Percentiles rank a stretch among this genome's conserved stretches.
Conservation (phyloP, 2,797 vertebrate species). For the Poecilia velifera region DNA sequence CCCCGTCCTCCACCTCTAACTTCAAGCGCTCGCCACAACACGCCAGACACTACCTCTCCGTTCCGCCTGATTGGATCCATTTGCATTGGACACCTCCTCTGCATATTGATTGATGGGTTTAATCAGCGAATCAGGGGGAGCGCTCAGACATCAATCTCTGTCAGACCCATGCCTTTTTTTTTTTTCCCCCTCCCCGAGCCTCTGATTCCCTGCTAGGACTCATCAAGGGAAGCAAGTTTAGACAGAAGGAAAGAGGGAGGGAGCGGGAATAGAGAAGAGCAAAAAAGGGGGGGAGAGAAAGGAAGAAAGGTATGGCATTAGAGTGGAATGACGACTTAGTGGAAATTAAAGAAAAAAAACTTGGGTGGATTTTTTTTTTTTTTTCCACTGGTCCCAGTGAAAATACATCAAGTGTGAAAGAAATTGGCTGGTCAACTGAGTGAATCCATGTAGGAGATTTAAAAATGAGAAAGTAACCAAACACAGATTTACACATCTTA, state of each 20-base stretch:
- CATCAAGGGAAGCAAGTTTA: constrained; percentile 83
- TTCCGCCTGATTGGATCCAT: constrained; percentile 93
- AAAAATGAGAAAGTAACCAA: constrained; percentile 55
- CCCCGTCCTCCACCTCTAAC: constrained; percentile 80
- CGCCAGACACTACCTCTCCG: constrained; percentile 82
- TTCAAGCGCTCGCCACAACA: constrained; percentile 78
- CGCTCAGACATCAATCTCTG: constrained; percentile 93
- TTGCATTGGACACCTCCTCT: constrained; percentile 95
- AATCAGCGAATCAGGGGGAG: constrained; percentile 97
- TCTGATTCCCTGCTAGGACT: constrained; percentile 82
- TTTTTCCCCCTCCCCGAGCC: constrained; percentile 54
- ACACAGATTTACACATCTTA: constrained; percentile 36
- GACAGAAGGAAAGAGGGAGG: constrained; percentile 65
- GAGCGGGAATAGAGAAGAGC: constrained; percentile 35
- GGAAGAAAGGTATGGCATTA: constrained; percentile 44
- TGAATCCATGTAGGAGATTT: constrained; percentile 56
- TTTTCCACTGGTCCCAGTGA: constrained; percentile 60
- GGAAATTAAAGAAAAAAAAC: constrained; percentile 66
- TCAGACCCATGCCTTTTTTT: constrained; percentile 82
- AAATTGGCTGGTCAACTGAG: constrained; percentile 52
- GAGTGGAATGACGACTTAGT: constrained; percentile 53
- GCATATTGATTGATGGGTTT: constrained; percentile 99
- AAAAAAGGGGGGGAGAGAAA: constrained; percentile 22
- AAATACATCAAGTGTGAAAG: constrained; percentile 70
- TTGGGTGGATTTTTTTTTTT: constrained; percentile 71